Percentiles rank a stretch among this genome's conserved stretches.
These are phyloP conservation scores for Toxostoma redivivum DNA, from an alignment of 2,113 vertebrate species.

Conservation along the genomic window DNA sequence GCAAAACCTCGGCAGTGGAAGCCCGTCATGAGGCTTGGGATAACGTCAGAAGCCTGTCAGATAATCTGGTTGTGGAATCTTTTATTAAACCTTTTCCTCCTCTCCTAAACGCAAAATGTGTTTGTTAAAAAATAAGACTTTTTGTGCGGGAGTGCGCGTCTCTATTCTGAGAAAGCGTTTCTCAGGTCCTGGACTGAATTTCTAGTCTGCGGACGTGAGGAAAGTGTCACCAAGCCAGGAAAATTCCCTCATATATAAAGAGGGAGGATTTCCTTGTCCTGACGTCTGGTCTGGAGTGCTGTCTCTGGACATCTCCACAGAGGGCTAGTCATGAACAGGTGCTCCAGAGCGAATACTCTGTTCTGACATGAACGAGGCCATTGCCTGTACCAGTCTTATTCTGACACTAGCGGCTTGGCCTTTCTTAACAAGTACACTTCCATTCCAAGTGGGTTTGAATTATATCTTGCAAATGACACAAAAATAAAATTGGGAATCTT, in stretches of 20 bases:
- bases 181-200: neutral
- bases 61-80: no score
- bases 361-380: rapidly evolving
- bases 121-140: neutral
- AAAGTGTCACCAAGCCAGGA: neutral
- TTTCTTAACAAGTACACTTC: rapidly evolving
- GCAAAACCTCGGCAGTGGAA: rapidly evolving
- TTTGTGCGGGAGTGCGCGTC: rapidly evolving
- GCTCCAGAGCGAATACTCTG: neutral
- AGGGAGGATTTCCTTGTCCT: rapidly evolving
- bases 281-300: no score
- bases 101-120: neutral
- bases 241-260: rapidly evolving
- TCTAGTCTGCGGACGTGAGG: neutral
- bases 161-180: neutral
- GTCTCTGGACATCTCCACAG: neutral
- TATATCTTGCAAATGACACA: neutral
- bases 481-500: neutral
- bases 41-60: rapidly evolving
- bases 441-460: neutral
- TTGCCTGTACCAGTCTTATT: neutral
- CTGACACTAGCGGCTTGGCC: neutral
- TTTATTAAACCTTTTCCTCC: neutral
- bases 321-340: rapidly evolving
- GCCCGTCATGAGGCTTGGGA: rapidly evolving